Conservation (phyloP, 2,797 vertebrate species). For the Ctenosaura bakeri region DNA sequence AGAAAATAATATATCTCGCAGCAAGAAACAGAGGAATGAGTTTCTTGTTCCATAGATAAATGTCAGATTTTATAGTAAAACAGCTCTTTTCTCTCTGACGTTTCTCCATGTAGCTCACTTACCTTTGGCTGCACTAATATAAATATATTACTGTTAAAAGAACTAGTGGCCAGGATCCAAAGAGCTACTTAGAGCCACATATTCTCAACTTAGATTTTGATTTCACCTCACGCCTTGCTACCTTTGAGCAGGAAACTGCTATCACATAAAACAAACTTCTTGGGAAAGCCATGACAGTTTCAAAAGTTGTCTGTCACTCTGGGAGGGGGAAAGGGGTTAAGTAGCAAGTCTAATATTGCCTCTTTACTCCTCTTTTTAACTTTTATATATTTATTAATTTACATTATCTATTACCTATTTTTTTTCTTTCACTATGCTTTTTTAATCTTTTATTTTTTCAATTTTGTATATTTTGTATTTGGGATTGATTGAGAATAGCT, state of each 20-base stretch:
- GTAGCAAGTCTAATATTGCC: no score
- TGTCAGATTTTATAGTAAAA: conserved; percentile 1
- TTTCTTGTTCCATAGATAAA: conserved; percentile 19
- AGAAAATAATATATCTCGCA: conserved; percentile 8
- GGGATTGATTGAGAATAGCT: no score
- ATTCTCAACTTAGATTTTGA: background rate
- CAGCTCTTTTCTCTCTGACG: background rate
- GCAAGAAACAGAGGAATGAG: conserved; percentile 20
- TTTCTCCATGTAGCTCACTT: background rate
- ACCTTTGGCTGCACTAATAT: background rate
- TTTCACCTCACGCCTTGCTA: no score
- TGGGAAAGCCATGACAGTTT: background rate
- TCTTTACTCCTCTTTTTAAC: no score
- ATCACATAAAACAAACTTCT: background rate
- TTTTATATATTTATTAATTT: no score
- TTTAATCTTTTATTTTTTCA: no score
- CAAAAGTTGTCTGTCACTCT: background rate
- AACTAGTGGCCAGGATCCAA: conserved; percentile 29
- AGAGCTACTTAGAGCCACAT: conserved; percentile 20
- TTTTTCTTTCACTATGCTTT: no score
- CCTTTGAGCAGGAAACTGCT: background rate
- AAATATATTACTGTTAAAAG: conserved; percentile 21
- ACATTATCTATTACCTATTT: no score
- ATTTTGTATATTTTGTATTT: no score
- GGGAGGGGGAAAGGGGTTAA: no score